Evolutionary conservation across 2,113 vertebrate genomes (phyloP).

Genomic region (Dromiciops gliroides): DNA sequence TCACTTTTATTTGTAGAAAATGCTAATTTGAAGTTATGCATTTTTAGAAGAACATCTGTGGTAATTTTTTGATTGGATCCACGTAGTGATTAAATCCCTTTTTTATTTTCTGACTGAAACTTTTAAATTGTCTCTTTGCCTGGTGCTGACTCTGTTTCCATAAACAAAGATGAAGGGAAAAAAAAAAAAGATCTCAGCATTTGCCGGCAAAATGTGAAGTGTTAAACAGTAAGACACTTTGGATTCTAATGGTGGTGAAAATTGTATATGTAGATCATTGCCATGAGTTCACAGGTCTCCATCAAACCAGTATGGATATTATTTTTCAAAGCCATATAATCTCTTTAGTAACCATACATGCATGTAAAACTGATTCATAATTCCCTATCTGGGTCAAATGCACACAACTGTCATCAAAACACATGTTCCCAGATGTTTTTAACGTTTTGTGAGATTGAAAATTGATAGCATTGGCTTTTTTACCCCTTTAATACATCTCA

Average conservation of each 20-base stretch:
- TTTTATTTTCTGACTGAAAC: conserved; percentile 57
- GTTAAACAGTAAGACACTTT: conserved; percentile 40
- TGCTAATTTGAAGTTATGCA: conserved; percentile 78
- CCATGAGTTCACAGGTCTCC: conserved; percentile 55
- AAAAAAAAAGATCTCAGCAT: conserved; percentile 6
- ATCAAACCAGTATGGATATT: conserved; percentile 44
- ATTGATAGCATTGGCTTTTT: conserved; percentile 6
- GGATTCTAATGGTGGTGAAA: conserved; percentile 47
- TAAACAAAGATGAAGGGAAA: conserved; percentile 62
- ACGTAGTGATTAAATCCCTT: conserved; percentile 59
- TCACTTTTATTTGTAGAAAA: conserved; percentile 79
- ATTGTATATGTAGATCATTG: conserved; percentile 26
- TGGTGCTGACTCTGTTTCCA: conserved; percentile 48
- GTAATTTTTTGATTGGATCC: conserved; percentile 61
- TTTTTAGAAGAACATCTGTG: conserved; percentile 81
- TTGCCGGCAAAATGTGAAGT: conserved; percentile 25
- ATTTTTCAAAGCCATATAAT: conserved; percentile 54
- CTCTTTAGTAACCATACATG: conserved; percentile 48
- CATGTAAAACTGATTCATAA: conserved; percentile 37
- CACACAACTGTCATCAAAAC: conserved; percentile 30
- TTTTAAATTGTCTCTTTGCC: conserved; percentile 67
- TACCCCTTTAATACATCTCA: conserved; percentile 23
- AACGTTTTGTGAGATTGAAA: conserved; percentile 52
- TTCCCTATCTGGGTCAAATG: background rate
- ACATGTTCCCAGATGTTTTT: conserved; percentile 19